Percentiles rank a stretch among this genome's conserved stretches.
phyloP scores from a whole-genome alignment of 2,888 invertebrate species.

The Mimas tiliae region DNA sequence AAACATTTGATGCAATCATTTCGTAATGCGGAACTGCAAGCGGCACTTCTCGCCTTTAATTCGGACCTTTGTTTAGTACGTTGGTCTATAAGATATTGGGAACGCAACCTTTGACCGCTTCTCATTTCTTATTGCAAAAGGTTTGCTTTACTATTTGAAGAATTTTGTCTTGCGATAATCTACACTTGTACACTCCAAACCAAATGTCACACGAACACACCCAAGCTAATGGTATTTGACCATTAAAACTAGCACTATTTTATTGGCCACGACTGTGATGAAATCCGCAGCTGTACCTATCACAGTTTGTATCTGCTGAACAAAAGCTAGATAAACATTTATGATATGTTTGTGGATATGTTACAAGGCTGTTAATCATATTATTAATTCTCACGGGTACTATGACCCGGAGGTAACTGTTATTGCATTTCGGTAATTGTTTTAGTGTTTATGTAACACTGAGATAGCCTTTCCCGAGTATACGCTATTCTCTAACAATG shows the following conservation, averaged over 20 bases:
- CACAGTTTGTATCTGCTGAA: constrained; percentile 23
- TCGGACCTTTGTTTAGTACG: constrained; percentile 22
- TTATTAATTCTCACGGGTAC: constrained; percentile 30
- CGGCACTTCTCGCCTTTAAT: constrained; percentile 15
- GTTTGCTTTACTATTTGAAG: constrained; percentile 25
- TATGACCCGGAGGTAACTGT: constrained; percentile 23
- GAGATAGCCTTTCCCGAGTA: background rate
- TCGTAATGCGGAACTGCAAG: constrained; percentile 21
- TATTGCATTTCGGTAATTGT: background rate
- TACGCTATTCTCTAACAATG: background rate
- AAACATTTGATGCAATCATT: constrained; percentile 8
- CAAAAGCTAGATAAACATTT: constrained; percentile 31
- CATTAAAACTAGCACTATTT: constrained; percentile 27
- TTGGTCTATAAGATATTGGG: constrained; percentile 25
- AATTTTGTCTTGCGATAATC: constrained; percentile 30
- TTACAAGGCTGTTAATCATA: constrained; percentile 27
- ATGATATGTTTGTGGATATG: constrained; percentile 29
- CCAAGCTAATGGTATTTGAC: constrained; percentile 29
- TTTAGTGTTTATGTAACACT: background rate
- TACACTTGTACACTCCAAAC: constrained; percentile 29
- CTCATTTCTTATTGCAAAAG: constrained; percentile 23
- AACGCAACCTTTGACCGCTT: constrained; percentile 30
- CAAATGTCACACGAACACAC: constrained; percentile 31
- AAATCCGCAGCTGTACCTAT: constrained; percentile 26
- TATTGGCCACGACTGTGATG: constrained; percentile 30